These are phyloP conservation scores for Euzophera pinguis DNA, from an alignment of 2,888 invertebrate genomes.

Conservation along the genomic window DNA sequence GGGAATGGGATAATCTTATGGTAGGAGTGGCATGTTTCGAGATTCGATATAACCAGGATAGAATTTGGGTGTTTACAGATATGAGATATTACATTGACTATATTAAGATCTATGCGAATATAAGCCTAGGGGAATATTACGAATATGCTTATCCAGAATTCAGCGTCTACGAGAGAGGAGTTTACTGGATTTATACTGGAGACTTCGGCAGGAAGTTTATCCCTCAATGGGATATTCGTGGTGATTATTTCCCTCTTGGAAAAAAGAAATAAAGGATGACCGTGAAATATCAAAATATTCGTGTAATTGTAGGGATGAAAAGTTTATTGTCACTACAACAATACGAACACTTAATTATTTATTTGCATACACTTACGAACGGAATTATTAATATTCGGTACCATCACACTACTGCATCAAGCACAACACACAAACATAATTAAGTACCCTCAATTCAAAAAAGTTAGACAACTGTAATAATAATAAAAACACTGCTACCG, in stretches of 20 bases:
- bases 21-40: constrained; percentile 51
- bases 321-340: too few species aligned
- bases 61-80: constrained; percentile 51
- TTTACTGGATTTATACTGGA: neutral
- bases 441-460: too few species aligned
- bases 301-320: too few species aligned
- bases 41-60: constrained; percentile 50
- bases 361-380: too few species aligned
- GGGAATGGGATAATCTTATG: constrained; percentile 13
- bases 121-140: constrained; percentile 41
- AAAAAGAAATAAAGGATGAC: neutral
- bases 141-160: constrained; percentile 57
- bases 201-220: neutral
- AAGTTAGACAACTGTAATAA: too few species aligned
- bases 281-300: too few species aligned
- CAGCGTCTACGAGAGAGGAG: constrained; percentile 17
- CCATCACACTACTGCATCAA: too few species aligned
- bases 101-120: constrained; percentile 27
- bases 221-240: neutral
- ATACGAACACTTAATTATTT: too few species aligned
- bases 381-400: too few species aligned
- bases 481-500: too few species aligned
- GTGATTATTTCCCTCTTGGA: neutral
- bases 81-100: constrained; percentile 40
- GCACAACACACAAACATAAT: too few species aligned